Base-by-base conservation (phyloP, 2,888 invertebrate genomes). In the Cerastis leucographa region DNA sequence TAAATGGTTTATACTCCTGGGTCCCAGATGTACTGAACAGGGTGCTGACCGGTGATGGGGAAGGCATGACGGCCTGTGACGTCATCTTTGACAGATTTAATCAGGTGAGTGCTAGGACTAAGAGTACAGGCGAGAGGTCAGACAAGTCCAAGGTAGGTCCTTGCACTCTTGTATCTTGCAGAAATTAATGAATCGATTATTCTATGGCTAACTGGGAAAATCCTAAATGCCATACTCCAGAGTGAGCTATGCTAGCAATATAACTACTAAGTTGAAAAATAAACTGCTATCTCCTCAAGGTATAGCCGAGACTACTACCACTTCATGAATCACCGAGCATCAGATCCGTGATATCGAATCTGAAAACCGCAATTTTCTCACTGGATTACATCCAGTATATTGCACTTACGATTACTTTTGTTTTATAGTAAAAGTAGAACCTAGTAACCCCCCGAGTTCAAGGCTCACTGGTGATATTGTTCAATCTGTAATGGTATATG, bases 21-120 rank as follows among this genome's bases (percentile, higher is more conserved):
- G 95, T 97, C 76, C 97, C 97, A 22, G 97, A 97, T 85, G 95
- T 97, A 14, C 87, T 97, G n/a, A 97, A 97, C 85, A 92, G 96
- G 78, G 97, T 97, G n/a, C 82, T 97, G 12, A 91, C 93, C 6
- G 94, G 92, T 0, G 85, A 86, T 0, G 88, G 89, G 8, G 85
- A 71, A 0, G 93, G 90, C 0, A 76, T 88, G 76, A 95, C 96
- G 0, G 96, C 96, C 5, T 96, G 96, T 83, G 87, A 93, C 75
- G 93, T 96, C 66, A 96, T 97, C 44, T 91, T 90, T 5, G 92
- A 91, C 61, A 91, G 94, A 79, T 86, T 93, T 29, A 94, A 94
- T 82, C 90, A 92, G 90, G 96, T 96, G 69, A n/a, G 84, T 80
- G 64, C 35, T 51, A 6, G 35, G 17, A 42, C 88, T 54, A 3